Percentiles rank a stretch among this genome's conserved stretches.
These are phyloP conservation scores for Sparidentex hasta DNA, from an alignment of 2,797 vertebrate genomes.

Conservation along the genomic window DNA sequence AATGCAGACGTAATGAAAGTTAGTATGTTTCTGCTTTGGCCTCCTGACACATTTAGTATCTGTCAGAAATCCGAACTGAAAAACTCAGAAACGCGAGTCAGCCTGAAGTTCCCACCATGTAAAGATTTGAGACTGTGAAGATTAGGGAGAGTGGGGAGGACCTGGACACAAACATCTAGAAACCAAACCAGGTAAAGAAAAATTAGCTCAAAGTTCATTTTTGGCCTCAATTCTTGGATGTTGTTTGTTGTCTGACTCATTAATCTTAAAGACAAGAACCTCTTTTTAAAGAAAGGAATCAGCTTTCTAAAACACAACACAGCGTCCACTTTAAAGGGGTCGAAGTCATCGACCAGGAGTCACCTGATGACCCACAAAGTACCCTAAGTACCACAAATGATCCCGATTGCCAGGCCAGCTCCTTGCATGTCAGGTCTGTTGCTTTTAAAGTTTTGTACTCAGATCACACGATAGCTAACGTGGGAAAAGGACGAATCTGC, in stretches of 20 bases:
- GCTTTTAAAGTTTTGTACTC: neutral
- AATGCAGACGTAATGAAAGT: constrained; percentile 43
- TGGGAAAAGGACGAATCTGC: no score
- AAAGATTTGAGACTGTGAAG: constrained; percentile 16
- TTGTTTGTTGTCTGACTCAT: neutral
- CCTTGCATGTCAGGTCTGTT: neutral
- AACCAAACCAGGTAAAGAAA: neutral
- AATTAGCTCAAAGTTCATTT: neutral
- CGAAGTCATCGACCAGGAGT: neutral
- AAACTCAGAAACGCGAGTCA: constrained; percentile 37
- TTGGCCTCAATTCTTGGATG: neutral
- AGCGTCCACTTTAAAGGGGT: neutral
- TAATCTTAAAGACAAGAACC: neutral
- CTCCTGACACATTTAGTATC: constrained; percentile 66
- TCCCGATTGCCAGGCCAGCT: no score
- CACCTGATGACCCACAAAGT: no score
- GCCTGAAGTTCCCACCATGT: constrained; percentile 36
- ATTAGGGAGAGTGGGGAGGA: neutral
- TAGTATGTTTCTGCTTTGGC: constrained; percentile 40
- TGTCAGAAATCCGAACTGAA: constrained; percentile 55
- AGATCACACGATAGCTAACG: neutral
- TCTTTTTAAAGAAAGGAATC: neutral
- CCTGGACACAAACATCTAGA: neutral
- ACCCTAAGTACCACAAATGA: neutral
- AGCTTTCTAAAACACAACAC: constrained; percentile 2